These are phyloP conservation scores for Apodemia zela DNA, from an alignment of 2,888 invertebrate species.

Conservation along the genomic window DNA sequence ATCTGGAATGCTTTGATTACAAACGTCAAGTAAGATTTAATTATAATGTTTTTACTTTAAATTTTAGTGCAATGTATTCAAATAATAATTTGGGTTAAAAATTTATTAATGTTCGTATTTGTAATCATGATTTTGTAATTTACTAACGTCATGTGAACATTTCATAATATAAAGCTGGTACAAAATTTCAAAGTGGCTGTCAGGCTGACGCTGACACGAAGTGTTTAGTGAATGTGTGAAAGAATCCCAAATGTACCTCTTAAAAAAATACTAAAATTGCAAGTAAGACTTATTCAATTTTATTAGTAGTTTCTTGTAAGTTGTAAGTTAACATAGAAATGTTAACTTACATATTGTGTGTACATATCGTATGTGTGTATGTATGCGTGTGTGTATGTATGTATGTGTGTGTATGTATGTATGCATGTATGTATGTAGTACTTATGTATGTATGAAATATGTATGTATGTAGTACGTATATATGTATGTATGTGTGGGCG, in stretches of 20 bases:
- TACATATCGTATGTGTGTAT: too few species aligned
- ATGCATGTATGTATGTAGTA: too few species aligned
- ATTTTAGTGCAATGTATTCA: slow-evolving; percentile 42
- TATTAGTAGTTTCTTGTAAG: too few species aligned
- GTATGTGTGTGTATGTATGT: too few species aligned
- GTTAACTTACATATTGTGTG: too few species aligned
- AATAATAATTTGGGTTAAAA: slow-evolving; percentile 27
- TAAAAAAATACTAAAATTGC: not conserved
- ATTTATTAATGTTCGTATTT: not conserved
- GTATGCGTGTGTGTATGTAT: too few species aligned
- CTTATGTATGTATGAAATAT: too few species aligned
- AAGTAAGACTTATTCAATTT: not conserved
- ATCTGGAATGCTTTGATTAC: slow-evolving; percentile 41
- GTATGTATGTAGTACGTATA: too few species aligned
- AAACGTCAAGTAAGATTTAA: slow-evolving; percentile 36
- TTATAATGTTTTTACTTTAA: slow-evolving; percentile 37
- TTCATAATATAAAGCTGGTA: slow-evolving; percentile 35
- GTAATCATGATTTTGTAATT: slow-evolving; percentile 10
- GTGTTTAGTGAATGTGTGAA: slow-evolving; percentile 27
- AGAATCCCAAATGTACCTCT: not conserved
- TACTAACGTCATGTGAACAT: not conserved
- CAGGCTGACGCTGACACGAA: slow-evolving; percentile 69
- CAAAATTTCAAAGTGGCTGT: slow-evolving; percentile 61
- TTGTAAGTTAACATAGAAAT: not conserved
- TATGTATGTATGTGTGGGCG: too few species aligned